These are phyloP conservation scores for Apodemia zela DNA, from an alignment of 2,888 invertebrate genomes.

Conservation along the genomic window DNA sequence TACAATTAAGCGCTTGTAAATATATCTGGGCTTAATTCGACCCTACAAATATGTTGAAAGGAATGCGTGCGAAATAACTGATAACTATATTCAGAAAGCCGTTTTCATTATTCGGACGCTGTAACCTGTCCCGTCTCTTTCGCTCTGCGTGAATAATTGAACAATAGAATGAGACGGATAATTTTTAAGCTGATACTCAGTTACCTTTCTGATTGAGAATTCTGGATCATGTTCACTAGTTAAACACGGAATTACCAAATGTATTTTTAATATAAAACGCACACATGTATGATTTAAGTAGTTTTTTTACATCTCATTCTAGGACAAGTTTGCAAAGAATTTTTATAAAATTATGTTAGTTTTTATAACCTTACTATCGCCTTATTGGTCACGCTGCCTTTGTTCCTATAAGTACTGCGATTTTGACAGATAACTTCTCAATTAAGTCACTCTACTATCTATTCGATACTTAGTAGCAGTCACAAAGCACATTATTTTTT, in stretches of 20 bases:
- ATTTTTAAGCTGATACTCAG: slow-evolving; percentile 27
- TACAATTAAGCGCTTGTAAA: slow-evolving; percentile 36
- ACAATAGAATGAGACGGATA: slow-evolving; percentile 32
- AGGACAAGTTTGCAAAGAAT: slow-evolving; percentile 22
- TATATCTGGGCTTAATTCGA: slow-evolving; percentile 17
- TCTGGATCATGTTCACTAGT: slow-evolving; percentile 49
- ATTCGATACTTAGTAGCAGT: not conserved
- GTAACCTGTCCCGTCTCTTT: slow-evolving; percentile 40
- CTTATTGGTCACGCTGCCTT: slow-evolving; percentile 11
- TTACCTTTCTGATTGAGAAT: slow-evolving; percentile 37
- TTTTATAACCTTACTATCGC: slow-evolving; percentile 19
- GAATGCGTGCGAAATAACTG: slow-evolving; percentile 27
- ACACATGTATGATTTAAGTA: slow-evolving; percentile 54
- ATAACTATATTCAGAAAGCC: slow-evolving; percentile 34
- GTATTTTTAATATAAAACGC: slow-evolving; percentile 66
- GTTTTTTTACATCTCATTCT: slow-evolving; percentile 42
- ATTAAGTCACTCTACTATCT: not conserved
- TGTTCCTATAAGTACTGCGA: slow-evolving; percentile 1
- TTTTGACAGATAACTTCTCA: not conserved
- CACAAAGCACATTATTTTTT: not conserved
- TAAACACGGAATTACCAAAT: slow-evolving; percentile 51
- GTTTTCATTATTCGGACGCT: slow-evolving; percentile 31
- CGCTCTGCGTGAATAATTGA: slow-evolving; percentile 32
- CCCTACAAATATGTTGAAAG: slow-evolving; percentile 27
- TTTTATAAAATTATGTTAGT: slow-evolving; percentile 20